Conservation (phyloP, 2,888 invertebrate genomes). For the Tipula confusa region DNA sequence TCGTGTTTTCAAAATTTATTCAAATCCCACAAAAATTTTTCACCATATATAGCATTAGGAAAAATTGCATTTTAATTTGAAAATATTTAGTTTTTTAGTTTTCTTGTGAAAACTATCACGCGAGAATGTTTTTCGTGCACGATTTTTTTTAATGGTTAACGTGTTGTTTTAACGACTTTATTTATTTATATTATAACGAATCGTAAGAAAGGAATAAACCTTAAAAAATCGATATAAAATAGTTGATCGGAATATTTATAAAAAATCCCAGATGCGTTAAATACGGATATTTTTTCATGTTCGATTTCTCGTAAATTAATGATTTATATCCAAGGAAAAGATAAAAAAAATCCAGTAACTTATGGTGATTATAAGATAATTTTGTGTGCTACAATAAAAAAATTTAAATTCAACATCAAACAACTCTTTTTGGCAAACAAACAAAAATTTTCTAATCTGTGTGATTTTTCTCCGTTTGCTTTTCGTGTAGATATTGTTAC, state of each 20-base stretch:
- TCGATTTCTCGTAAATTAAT: neutral
- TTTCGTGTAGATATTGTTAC: neutral
- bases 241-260: neutral
- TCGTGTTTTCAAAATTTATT: neutral
- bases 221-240: neutral
- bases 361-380: neutral
- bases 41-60: neutral
- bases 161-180: neutral
- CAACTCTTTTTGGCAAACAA: neutral
- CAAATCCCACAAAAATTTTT: neutral
- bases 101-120: neutral
- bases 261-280: neutral
- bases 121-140: neutral
- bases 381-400: neutral
- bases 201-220: neutral
- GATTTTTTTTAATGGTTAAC: neutral
- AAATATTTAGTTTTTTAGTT: neutral
- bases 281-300: neutral
- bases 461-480: neutral
- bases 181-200: no score
- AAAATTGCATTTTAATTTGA: conserved; percentile 1
- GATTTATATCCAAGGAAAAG: neutral
- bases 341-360: neutral
- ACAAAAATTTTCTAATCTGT: neutral
- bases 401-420: neutral